Percentiles rank a stretch among this genome's conserved stretches.
These are phyloP conservation scores for Cylloceria caligata DNA, from an alignment of 2,888 invertebrate genomes.

Conservation along the genomic window DNA sequence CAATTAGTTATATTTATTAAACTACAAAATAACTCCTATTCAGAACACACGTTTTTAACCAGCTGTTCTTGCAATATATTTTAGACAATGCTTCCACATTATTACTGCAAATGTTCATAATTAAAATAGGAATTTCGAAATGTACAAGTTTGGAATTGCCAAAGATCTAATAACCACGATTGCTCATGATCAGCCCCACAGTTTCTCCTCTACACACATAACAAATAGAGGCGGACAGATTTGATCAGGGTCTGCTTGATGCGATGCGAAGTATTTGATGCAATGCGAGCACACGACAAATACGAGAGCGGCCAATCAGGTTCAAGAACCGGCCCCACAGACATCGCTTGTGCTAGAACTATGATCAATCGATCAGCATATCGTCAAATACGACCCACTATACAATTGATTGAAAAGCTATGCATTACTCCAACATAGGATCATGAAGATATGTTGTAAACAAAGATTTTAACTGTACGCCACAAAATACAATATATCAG, in stretches of 20 bases:
- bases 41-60: neutral
- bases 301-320: neutral
- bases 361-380: neutral
- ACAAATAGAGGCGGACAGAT: neutral
- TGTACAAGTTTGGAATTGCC: neutral
- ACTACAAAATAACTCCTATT: neutral
- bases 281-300: neutral
- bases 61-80: neutral
- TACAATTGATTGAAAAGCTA: neutral
- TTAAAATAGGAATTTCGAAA: neutral
- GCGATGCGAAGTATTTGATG: slow-evolving; percentile 1
- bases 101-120: neutral
- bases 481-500: neutral
- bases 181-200: neutral
- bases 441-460: neutral
- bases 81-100: neutral
- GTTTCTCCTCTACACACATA: neutral
- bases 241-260: neutral
- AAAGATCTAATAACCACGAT: neutral
- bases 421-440: neutral
- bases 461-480: neutral
- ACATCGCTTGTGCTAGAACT: neutral
- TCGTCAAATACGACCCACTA: neutral
- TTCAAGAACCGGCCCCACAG: neutral
- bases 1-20: neutral